Evolutionary conservation across 1,140 invertebrate genomes (phyloP).

Genomic region (Calosoma granatense): DNA sequence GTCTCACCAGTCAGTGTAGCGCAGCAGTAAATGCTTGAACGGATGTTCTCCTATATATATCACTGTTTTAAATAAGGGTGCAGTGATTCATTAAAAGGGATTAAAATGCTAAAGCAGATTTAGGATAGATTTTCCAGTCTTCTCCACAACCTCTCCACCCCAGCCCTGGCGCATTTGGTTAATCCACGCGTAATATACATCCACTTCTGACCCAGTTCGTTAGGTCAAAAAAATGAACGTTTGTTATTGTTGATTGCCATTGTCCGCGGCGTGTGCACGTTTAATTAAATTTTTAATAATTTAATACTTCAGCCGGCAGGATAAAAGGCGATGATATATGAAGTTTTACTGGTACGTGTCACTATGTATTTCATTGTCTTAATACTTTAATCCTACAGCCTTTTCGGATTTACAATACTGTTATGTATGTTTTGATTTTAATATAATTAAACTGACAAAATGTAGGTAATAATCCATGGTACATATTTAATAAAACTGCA

Average conservation of each 20-base stretch:
- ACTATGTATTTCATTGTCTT: too few relatives aligned
- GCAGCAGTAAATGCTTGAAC: neutral
- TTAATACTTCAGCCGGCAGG: too few relatives aligned
- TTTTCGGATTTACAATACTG: too few relatives aligned
- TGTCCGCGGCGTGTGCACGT: neutral
- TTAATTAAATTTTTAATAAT: neutral
- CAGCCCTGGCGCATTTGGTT: neutral
- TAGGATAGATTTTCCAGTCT: constrained; percentile 6
- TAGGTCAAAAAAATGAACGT: neutral
- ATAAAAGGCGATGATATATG: too few relatives aligned
- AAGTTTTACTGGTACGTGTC: too few relatives aligned
- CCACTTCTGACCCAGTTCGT: constrained; percentile 1
- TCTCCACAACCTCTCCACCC: neutral
- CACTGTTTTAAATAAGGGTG: constrained; percentile 5
- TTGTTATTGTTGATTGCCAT: neutral
- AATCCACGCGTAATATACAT: neutral
- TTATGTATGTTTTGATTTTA: too few relatives aligned
- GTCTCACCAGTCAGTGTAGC: too few relatives aligned
- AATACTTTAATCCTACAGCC: too few relatives aligned
- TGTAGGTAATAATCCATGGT: too few relatives aligned
- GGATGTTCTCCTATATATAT: neutral
- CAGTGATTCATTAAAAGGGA: constrained; percentile 2
- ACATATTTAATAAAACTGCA: too few relatives aligned
- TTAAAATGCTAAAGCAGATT: constrained; percentile 6
- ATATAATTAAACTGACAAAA: too few relatives aligned